Evolutionary conservation across 2,797 vertebrate species (phyloP), one percentile per base, ranked within the genome.

Genomic region (Kryptopterus vitreolus): DNA sequence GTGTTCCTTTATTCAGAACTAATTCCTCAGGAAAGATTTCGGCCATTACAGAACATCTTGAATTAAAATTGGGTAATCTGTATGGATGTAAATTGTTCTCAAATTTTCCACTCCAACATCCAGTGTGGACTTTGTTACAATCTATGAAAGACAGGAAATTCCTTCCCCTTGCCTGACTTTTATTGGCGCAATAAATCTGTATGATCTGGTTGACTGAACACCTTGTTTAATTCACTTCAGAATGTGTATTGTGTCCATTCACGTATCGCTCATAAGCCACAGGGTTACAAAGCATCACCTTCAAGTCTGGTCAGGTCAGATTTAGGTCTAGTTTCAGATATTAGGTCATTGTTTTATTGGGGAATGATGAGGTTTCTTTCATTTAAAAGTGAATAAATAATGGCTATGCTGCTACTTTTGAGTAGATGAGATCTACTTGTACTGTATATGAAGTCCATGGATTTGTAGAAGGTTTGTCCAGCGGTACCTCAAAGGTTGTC

Each of bases 111-210:
- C 81, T 81, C 85, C 77, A 66, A 66, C 62, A 20, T 77, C 80
- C 89, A 91, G 88, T 84, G 88, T 78, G 85, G 81, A 82, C 87
- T 89, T 89, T 87, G 85, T 84, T 86, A 81, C 75, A n/a, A 50
- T 26, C 13, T 46, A 59, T 35, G 50, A 66, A 26, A 76, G 31
- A 73, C 18, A 50, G 24, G 29, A 48, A 75, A 65, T 78, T 77
- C 71, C 69, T 72, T 78, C 69, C 65, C 50, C 77, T 61, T 24
- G 81, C 11, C 31, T 59, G 55, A 81, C 53, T 89, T 91, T 92
- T 91, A 91, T 87, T 89, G 88, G 81, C 61, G 68, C 79, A 77
- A 84, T 92, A 92, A 92, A 86, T 89, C 79, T 82, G 29, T 76
- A 75, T 72, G 73, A 81, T 87, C 78, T 78, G 78, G 84, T 86